Percentiles rank a stretch among this genome's conserved stretches.
Evolutionary conservation across 2,888 invertebrate genomes (phyloP).

Genomic region (Acanthacorydalis orientalis): DNA sequence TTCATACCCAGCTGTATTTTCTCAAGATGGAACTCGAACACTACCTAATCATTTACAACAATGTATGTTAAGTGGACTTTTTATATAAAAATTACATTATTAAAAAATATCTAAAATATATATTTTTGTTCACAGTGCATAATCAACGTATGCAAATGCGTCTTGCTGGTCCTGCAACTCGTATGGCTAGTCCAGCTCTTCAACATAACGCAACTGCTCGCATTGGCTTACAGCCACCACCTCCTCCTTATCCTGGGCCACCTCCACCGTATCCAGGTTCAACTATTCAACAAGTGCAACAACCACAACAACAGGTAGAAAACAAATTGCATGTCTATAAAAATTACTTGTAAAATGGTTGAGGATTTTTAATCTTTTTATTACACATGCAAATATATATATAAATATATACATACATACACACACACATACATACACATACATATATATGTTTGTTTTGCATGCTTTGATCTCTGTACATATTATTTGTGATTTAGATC

Average conservation of each 20-base stretch:
- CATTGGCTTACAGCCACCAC: constrained; percentile 36
- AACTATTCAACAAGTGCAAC: constrained; percentile 14
- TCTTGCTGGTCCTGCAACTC: constrained; percentile 13
- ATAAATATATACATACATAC: too few species aligned
- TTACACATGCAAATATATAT: too few species aligned
- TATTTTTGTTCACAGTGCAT: constrained; percentile 18
- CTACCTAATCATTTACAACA: constrained; percentile 2
- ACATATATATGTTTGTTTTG: too few species aligned
- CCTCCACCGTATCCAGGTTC: constrained; percentile 52
- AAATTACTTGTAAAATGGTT: too few species aligned
- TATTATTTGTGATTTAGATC: too few species aligned
- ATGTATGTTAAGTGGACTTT: background rate
- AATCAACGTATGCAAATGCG: constrained; percentile 25
- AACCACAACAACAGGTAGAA: constrained; percentile 1
- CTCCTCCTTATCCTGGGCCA: constrained; percentile 55
- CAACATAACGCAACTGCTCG: constrained; percentile 20
- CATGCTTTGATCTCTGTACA: too few species aligned
- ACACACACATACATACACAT: too few species aligned
- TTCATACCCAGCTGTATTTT: constrained; percentile 29
- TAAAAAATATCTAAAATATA: background rate
- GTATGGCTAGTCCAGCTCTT: constrained; percentile 12
- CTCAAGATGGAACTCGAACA: constrained; percentile 16
- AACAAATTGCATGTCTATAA: too few species aligned
- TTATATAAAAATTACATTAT: background rate
- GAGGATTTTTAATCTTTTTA: too few species aligned